Evolutionary conservation across 2,113 vertebrate genomes (phyloP), one percentile per base, ranked within the genome.

Genomic region (Oophaga pumilio): DNA sequence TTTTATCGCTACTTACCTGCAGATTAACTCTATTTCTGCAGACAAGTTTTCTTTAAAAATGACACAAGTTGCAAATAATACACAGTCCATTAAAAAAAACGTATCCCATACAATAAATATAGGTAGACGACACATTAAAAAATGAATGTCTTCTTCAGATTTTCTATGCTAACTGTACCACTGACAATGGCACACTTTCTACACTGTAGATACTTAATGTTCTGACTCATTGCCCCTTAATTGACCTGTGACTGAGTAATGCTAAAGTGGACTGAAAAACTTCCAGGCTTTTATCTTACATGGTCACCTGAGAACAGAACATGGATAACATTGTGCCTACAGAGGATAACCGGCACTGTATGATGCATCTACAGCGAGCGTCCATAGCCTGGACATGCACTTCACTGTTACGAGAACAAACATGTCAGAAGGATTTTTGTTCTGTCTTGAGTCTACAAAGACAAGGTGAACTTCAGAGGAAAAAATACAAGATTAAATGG

Each of bases 151-250:
- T 50, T 76, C 11, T 1, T 52, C 6, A 76, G 33, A 76, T 52
- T 9, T 49, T 1, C 8, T 22, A 9, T 76, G 43, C 43, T 22
- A 11, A 33, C 43, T 22, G 12, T 52, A 52, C 74, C 11, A 76
- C n/a, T 52, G 74, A 53, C 74, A 20, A 14, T 22, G n/a, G 79
- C 57, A 81, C 59, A 81, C 62, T 62, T 81, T 76, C 49, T 11
- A 60, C 57, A 43, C 9, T 22, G 22, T 6, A n/a, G 33, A 43
- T 3, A 28, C 79, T 49, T 43, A 62, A 62, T 64, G 59, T 62
- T 81, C 43, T n/a, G 60, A 66, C 15, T 50, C 43, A 68, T 24
- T 68, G 60, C 80, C 53, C 28, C 9, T 68, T 52, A n/a, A 82
- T 14, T 82, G 22, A 49, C 26, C 49, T 28, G 17, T 79, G 53